Evolutionary conservation across 2,797 vertebrate species (phyloP).

Genomic region (Dallia pectoralis): DNA sequence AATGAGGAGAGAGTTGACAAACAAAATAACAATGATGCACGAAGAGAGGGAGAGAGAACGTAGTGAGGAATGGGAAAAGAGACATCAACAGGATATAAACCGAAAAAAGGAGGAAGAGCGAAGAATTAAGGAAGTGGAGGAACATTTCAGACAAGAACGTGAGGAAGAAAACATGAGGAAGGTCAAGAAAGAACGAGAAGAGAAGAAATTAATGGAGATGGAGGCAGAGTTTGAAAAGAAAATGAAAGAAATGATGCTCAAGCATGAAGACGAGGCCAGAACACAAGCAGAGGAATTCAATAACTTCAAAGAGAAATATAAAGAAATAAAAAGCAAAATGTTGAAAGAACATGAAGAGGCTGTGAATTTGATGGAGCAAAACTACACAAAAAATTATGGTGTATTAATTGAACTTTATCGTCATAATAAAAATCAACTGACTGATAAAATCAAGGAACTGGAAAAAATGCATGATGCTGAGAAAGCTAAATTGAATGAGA

Average conservation of each 20-base stretch:
- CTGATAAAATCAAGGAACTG: not conserved
- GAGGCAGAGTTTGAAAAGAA: not conserved
- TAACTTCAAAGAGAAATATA: not conserved
- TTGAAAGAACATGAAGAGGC: not conserved
- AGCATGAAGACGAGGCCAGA: not conserved
- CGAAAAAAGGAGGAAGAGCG: not conserved
- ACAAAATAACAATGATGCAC: not conserved
- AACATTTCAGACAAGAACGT: not conserved
- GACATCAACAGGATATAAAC: not conserved
- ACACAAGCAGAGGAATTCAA: not conserved
- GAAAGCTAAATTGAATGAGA: fast-evolving
- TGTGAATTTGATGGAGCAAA: not conserved
- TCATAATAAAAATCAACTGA: not conserved
- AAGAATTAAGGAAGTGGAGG: not conserved
- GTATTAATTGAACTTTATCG: not conserved
- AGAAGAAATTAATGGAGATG: not conserved
- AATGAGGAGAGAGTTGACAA: not conserved
- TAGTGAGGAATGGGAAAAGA: not conserved
- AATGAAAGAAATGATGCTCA: not conserved
- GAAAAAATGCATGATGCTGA: not conserved
- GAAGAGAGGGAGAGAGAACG: not conserved
- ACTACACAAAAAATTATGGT: not conserved
- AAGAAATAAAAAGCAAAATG: not conserved
- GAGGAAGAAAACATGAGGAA: not conserved
- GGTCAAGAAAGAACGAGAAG: not conserved